Conservation (phyloP, 2,888 invertebrate genomes). For the Bombylius discolor region DNA sequence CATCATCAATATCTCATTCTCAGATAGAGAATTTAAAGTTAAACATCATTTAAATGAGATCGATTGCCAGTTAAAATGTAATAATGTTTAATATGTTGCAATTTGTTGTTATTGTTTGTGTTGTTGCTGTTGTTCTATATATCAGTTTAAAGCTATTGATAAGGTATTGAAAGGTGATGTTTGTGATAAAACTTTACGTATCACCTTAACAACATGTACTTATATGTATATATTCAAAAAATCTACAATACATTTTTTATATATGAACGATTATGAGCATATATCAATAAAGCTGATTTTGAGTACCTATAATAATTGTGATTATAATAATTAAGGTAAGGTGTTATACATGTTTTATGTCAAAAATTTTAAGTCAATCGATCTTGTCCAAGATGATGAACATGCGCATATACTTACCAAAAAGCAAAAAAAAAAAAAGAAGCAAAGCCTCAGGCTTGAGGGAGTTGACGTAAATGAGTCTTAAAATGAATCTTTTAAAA, state of each 20-base stretch:
- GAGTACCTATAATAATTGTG: slow-evolving; percentile 26
- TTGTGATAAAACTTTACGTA: too few relatives aligned
- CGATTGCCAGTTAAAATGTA: too few relatives aligned
- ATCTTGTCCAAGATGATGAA: slow-evolving; percentile 15
- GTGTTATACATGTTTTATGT: slow-evolving; percentile 25
- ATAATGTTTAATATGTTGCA: too few relatives aligned
- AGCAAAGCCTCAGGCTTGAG: background rate
- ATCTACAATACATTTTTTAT: too few relatives aligned
- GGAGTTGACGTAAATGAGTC: background rate
- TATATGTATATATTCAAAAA: too few relatives aligned
- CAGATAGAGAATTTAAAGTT: too few relatives aligned
- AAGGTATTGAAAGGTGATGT: too few relatives aligned
- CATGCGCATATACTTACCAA: background rate
- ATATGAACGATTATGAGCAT: background rate
- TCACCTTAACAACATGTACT: too few relatives aligned
- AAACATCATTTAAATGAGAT: background rate
- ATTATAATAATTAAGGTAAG: slow-evolving; percentile 29
- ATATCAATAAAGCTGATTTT: slow-evolving; percentile 3
- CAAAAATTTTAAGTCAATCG: slow-evolving; percentile 20
- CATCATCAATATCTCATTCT: too few relatives aligned
- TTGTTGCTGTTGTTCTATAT: too few relatives aligned
- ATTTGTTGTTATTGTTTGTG: too few relatives aligned
- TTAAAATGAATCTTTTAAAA: background rate
- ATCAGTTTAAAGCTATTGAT: too few relatives aligned
- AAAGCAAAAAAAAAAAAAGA: background rate